Evolutionary conservation across 2,888 invertebrate species (phyloP), one percentile per base, ranked within the genome.

Genomic region (Scaptomyza cyrtandrae): DNA sequence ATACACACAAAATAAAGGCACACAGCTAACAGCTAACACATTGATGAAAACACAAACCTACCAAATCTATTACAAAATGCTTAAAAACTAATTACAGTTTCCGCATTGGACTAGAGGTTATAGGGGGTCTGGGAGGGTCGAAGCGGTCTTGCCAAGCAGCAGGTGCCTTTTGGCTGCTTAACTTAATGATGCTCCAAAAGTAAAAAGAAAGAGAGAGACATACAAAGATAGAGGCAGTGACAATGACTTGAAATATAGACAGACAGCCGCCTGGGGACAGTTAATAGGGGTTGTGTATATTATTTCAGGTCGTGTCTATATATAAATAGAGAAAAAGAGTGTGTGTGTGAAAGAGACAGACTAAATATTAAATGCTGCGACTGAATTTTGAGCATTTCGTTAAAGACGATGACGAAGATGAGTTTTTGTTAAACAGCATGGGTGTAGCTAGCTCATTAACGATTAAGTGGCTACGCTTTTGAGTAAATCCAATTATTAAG

Each of bases 11-110:
- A 69, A 70, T 74, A 70, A 56, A 58, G 64, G 56, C 61, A 70
- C 74, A 75, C 68, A 61, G 53, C 58, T 77, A 70, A 78, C 67
- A 75, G 71, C 59, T 24, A 52, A 59, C 43, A 62, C 50, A 64
- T 74, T 66, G 50, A 75, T 54, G 58, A 69, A 59, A 33, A 65
- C 35, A 14, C 39, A 41, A 68, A 57, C 60, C 50, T 77, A 86
- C 50, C 75, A 86, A 88, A 88, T 85, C 71, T 82, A 79, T 85
- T 85, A 85, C 85, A 85, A 85, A 85, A 88, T 65, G 48, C 48
- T 65, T 48, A 67, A 65, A 88, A 68, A 70, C 61, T 76, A 85
- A 85, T 85, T 85, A 88, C 85, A 77, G 69, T 82, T 85, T 88
- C 85, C 85, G 85, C 87, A 62, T 83, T 83, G 65, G 66, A 54